These are phyloP conservation scores for Abscondita cerata DNA, from an alignment of 2,888 invertebrate species.

Conservation along the genomic window DNA sequence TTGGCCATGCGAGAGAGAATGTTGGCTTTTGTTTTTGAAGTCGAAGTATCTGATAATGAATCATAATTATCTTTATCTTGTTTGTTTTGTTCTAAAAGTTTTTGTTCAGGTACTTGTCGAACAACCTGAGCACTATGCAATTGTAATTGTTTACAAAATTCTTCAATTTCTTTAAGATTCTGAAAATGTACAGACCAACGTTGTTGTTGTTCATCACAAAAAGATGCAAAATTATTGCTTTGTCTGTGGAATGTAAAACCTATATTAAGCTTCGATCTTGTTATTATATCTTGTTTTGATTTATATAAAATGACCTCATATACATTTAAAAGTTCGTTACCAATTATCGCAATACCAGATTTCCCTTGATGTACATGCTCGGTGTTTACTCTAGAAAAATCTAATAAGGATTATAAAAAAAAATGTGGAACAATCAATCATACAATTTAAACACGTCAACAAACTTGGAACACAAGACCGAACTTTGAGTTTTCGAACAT, in stretches of 20 bases:
- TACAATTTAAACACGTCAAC: constrained; percentile 49
- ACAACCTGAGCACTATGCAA: constrained; percentile 9
- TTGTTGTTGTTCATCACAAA: constrained; percentile 48
- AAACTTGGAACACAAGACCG: constrained; percentile 46
- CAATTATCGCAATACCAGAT: constrained; percentile 60
- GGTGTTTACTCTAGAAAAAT: constrained; percentile 48
- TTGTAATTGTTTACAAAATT: constrained; percentile 41
- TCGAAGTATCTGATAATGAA: constrained; percentile 41
- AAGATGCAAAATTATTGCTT: constrained; percentile 47
- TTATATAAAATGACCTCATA: constrained; percentile 55
- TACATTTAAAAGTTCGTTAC: constrained; percentile 41
- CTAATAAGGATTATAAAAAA: too few relatives aligned
- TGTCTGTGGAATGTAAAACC: constrained; percentile 44
- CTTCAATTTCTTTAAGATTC: constrained; percentile 41
- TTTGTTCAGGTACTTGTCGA: not conserved
- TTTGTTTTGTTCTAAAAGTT: not conserved
- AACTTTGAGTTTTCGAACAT: constrained; percentile 37
- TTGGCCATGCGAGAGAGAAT: constrained; percentile 65
- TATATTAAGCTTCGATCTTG: constrained; percentile 44
- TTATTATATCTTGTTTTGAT: constrained; percentile 52
- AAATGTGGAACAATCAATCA: too few relatives aligned
- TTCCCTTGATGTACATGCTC: constrained; percentile 53
- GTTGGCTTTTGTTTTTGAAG: constrained; percentile 54
- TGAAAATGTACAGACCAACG: constrained; percentile 53
- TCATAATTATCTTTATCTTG: constrained; percentile 31